These are phyloP conservation scores for Nephrotoma flavescens DNA, from an alignment of 2,888 invertebrate species.

Conservation along the genomic window DNA sequence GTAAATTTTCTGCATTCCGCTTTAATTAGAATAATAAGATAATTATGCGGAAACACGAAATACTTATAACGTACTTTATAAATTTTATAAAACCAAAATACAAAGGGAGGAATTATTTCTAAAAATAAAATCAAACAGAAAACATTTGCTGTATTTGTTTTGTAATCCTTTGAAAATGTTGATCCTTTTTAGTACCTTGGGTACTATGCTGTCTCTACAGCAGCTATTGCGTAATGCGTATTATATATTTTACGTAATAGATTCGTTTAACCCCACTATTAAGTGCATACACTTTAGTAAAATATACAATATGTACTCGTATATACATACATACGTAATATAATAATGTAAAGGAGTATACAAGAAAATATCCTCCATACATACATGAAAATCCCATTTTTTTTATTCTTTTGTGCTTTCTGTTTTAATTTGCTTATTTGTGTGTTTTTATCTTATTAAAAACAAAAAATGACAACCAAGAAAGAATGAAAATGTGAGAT, in stretches of 20 bases:
- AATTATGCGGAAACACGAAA: too few relatives aligned
- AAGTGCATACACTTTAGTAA: not conserved
- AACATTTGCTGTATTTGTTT: not conserved
- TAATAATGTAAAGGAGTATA: not conserved
- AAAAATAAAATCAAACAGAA: not conserved
- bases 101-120: not conserved
- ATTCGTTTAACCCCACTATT: not conserved
- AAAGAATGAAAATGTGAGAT: not conserved
- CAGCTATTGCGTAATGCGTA: not conserved
- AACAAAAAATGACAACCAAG: not conserved
- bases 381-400: not conserved
- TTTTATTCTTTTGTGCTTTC: not conserved
- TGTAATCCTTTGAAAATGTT: not conserved
- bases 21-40: too few relatives aligned
- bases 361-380: not conserved
- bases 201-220: not conserved
- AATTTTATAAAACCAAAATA: not conserved
- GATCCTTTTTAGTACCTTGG: not conserved
- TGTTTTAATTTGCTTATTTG: not conserved
- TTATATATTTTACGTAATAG: not conserved
- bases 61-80: too few relatives aligned
- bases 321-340: not conserved
- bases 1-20: too few relatives aligned
- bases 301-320: not conserved
- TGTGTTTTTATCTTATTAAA: not conserved